Base-by-base conservation (phyloP, 2,888 invertebrate species). In the Hofmannophila pseudospretella region DNA sequence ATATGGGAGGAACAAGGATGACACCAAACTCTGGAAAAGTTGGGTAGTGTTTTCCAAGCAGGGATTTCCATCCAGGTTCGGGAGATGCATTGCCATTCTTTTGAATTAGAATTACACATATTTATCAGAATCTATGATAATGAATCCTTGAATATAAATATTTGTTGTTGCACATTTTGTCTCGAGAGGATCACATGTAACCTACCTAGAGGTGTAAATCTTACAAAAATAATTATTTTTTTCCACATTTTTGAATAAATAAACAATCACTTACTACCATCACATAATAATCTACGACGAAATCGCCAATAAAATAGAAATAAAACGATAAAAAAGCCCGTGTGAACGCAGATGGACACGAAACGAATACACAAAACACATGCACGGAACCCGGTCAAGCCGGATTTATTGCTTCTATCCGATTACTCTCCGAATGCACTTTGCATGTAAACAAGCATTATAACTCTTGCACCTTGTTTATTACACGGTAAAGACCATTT, bases 281-380 rank as follows among this genome's bases (percentile, higher is more conserved):
- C 3, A 5, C 16, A 4, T 16, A 16, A 16, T 16, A 16, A 16
- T 4, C 16, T 49, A 62, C n/a, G n/a, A n/a, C n/a, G n/a, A n/a
- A n/a, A n/a, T n/a, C n/a, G n/a, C n/a, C n/a, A n/a, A n/a, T n/a
- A n/a, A n/a, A n/a, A n/a, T n/a, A n/a, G n/a, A n/a, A n/a, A n/a
- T n/a, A n/a, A n/a, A n/a, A n/a, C n/a, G n/a, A 66, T 62, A 58
- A 59, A 58, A 45, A 45, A 55, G 57, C 47, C 54, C 70, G 71
- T 78, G 79, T 69, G 74, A 79, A 75, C 69, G 54, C 49, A 59
- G 57, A 61, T 58, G 61, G 54, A 63, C 13, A 19, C n/a, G 25
- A 23, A 34, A 27, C 9, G 16, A 10, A 10, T 34, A 64, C 58
- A 55, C 54, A 37, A 52, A 59, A 73, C 67, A 67, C 65, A 59